Evolutionary conservation across 1,140 invertebrate genomes (phyloP), one percentile per base, ranked within the genome.

Genomic region (Halesus radiatus): DNA sequence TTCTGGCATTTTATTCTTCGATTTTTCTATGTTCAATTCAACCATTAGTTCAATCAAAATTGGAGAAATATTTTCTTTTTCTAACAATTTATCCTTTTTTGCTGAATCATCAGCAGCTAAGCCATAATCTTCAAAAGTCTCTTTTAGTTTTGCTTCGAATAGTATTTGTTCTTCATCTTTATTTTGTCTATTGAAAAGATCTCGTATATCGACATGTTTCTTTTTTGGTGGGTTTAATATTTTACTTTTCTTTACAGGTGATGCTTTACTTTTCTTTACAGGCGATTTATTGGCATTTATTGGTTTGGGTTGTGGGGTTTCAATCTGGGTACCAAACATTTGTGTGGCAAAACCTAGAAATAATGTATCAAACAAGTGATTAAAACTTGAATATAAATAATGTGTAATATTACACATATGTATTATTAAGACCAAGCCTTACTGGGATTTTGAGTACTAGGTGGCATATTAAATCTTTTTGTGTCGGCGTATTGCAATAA

Each of bases 401-500:
- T 45, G 10, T 66, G 22, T 66, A 72, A 50, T 45, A 4, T n/a
- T 70, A 72, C 3, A n/a, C 18, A 70, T 70, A 54, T n/a, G n/a
- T n/a, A 23, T 3, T 13, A 60, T 56, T 32, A n/a, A n/a, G 64
- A 20, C 81, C 80, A 81, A 81, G 13, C 37, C 81, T 85, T 84
- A 88, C 87, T 83, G 72, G 85, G 84, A 75, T 86, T 86, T 84
- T 88, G 88, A 26, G 84, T 85, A 29, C 86, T 84, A 8, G 84
- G 64, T 23, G 77, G 77, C 29, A 72, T 86, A 84, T 89, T 88
- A 84, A 89, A 91, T 78, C 90, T 85, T 80, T 89, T 90, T 10
- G 86, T 85, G 79, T 90, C 89, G 26, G 87, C 86, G 79, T 86
- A 88, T 74, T 89, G 85, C 29, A 92, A 77, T 74, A 91, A 81